A percentile compares a stretch with the other conserved stretches of the same genome.
These are phyloP conservation scores for Aselliscus stoliczkanus DNA, from an alignment of 2,797 vertebrate genomes.

Conservation along the genomic window DNA sequence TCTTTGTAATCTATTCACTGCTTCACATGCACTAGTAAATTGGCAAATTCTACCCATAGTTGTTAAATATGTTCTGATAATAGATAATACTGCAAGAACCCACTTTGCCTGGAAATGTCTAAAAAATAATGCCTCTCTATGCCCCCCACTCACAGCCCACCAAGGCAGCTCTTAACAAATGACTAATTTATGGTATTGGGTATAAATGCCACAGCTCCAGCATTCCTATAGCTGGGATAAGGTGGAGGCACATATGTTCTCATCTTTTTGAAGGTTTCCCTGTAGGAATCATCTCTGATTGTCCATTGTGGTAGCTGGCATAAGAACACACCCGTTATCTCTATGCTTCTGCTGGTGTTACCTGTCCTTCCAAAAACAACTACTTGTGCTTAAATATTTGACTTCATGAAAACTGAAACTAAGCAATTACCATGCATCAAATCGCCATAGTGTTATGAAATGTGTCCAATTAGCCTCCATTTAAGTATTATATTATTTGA, in stretches of 20 bases:
- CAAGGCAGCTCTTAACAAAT: background rate
- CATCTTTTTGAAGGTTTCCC: background rate
- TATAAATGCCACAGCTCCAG: background rate
- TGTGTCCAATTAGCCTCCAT: background rate
- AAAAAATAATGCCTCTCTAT: background rate
- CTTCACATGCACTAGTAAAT: background rate
- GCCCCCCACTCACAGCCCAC: background rate
- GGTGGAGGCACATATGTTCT: background rate
- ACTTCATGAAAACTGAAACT: background rate
- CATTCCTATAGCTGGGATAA: background rate
- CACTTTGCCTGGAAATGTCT: background rate
- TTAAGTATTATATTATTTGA: conserved; percentile 1
- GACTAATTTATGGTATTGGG: background rate
- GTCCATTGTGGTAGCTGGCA: background rate
- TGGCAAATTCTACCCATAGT: background rate
- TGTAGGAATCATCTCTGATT: background rate
- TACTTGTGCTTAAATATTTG: background rate
- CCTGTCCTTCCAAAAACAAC: background rate
- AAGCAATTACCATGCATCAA: background rate
- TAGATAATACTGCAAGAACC: background rate
- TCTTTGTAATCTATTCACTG: background rate
- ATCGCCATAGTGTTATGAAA: background rate
- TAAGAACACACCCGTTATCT: background rate
- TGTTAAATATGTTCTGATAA: background rate
- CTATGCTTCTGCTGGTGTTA: background rate